Base-by-base conservation (phyloP, 1,140 invertebrate genomes). In the Nebria ingens region DNA sequence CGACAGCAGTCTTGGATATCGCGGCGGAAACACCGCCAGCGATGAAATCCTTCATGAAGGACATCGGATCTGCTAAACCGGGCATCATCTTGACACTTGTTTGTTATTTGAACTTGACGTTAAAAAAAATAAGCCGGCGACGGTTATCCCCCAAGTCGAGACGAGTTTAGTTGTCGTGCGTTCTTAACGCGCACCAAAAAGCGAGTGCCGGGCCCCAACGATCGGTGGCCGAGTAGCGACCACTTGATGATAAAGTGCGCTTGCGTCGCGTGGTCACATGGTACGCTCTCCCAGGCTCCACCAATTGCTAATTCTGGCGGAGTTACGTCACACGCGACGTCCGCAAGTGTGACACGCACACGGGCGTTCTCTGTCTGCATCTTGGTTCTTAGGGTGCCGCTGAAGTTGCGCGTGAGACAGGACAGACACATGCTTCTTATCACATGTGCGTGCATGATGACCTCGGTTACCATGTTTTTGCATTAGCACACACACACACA, bases 21-120 rank as follows among this genome's bases (percentile, higher is more conserved):
- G 90, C 91, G 21, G 91, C 91, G 21, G 91, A 85, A 56, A 92
- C 77, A 62, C 91, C 91, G 64, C 88, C 89, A 53, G 89, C 89
- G 2, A 89, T 63, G 67, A 93, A 92, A 78, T 92, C 89, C 71
- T 91, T 90, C 58, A 80, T 67, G 63, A 91, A 91, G 50, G 79
- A 76, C 62, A 79, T 73, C 34, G 82, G 81, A 73, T 84, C 82
- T 58, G 73, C 71, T 54, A 80, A 68, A 9, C 25, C 25, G 25
- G 25, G 6, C 65, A 34, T 34, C 25, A 34, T 34, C 25, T 34
- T 34, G 25, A 6, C 6, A 6, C n/a, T 6, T 34, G 6, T 34
- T 34, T 34, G 25, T 34, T 34, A 9, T 34, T n/a, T 34, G 6
- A n/a, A 34, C 25, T 34, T 34, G 25, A n/a, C n/a, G 6, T 34